These are phyloP conservation scores for Austrofundulus limnaeus DNA, from an alignment of 2,113 vertebrate genomes.

Conservation along the genomic window DNA sequence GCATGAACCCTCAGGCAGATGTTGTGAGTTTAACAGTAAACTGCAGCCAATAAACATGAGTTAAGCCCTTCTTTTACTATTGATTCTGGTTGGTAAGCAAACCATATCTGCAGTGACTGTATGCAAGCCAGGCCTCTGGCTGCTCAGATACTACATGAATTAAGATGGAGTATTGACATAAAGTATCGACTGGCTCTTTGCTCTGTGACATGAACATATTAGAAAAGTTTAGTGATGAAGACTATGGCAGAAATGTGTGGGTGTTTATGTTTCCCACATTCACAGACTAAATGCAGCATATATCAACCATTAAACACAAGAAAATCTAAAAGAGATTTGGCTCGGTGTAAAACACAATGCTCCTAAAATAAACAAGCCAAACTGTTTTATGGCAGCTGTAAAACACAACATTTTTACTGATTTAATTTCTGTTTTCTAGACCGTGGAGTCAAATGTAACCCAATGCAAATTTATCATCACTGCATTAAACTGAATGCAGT, in stretches of 20 bases:
- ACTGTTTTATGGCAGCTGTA: too few species aligned
- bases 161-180: constrained; percentile 45
- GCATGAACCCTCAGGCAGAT: constrained; percentile 7
- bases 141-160: constrained; percentile 42
- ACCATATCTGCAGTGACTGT: constrained; percentile 23
- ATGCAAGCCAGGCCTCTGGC: constrained; percentile 12
- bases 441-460: too few species aligned
- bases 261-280: constrained; percentile 5
- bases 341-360: background rate
- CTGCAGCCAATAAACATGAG: constrained; percentile 27
- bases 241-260: background rate
- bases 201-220: constrained; percentile 36
- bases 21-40: constrained; percentile 15
- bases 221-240: constrained; percentile 27
- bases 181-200: constrained; percentile 43
- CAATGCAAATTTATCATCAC: too few species aligned
- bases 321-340: constrained; percentile 38
- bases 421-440: too few species aligned
- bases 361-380: background rate
- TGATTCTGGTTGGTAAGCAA: constrained; percentile 58
- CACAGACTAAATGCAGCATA: constrained; percentile 1
- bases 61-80: constrained; percentile 52
- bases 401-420: too few species aligned
- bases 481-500: too few species aligned
- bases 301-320: constrained; percentile 4